Base-by-base conservation (phyloP, 1,140 invertebrate genomes). In the Elymnias hypermnestra region DNA sequence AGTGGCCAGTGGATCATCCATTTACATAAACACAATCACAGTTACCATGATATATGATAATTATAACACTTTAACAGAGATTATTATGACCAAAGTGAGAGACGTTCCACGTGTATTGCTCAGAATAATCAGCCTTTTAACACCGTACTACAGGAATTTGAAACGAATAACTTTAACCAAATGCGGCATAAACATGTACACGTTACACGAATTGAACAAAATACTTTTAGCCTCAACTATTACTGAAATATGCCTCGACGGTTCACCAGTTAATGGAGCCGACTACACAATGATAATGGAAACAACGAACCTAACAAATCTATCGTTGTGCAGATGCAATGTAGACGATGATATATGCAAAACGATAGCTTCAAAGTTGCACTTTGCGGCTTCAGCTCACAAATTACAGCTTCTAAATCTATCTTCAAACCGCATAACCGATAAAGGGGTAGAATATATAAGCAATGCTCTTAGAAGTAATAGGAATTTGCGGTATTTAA, bases 401-500 rank as follows among this genome's bases (percentile, higher is more conserved):
- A 55, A 31, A 51, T 57, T 77, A 38, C 31, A 56, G 8, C 31
- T 57, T 57, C 53, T 71, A 55, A 71, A 74, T 66, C 55, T 78
- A 56, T 65, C 71, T 10, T 63, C 53, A 13, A 74, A 77, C 53
- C 46, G 46, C 39, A 72, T 75, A 52, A 69, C 58, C 7, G 63
- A 77, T 53, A 39, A 28, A n/a, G 71, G 63, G 31, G 67, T 57
- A 5, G 70, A 61, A 55, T 54, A 46, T 26, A 40, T 76, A 3
- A 50, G 43, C 15, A 39, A 57, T 31, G 63, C 61, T 39, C 36
- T 75, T n/a, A 65, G 63, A 62, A 65, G 38, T 44, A 77, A 81
- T 55, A 62, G 72, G 50, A 42, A 33, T 53, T 68, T 78, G 52
- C 55, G 66, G 44, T 75, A 69, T 67, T 69, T 78, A 48, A 73